Evolutionary conservation across 2,888 invertebrate species (phyloP).

Genomic region (Cistogaster globosa): DNA sequence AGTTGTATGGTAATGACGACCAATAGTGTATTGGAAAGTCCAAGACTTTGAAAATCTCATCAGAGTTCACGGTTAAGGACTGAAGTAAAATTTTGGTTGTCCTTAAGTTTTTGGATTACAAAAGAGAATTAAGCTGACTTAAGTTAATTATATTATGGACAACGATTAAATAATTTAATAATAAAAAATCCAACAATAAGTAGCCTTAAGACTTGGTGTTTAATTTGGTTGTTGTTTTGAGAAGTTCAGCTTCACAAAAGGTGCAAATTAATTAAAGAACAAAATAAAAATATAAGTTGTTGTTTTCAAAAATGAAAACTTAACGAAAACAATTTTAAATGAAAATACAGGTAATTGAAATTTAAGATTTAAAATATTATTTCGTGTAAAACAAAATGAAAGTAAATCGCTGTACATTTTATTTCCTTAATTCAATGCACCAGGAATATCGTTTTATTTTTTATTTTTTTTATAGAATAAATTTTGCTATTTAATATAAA

Average conservation of each 20-base stretch:
- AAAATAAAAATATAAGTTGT: neutral
- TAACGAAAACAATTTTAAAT: too few relatives aligned
- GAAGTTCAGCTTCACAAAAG: neutral
- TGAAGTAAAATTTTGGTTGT: neutral
- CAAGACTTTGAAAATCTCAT: constrained; percentile 75
- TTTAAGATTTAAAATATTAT: too few relatives aligned
- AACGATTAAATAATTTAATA: too few relatives aligned
- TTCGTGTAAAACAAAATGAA: too few relatives aligned
- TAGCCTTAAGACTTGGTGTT: too few relatives aligned
- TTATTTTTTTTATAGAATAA: neutral
- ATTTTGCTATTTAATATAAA: neutral
- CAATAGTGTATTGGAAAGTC: constrained; percentile 78
- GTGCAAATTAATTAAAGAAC: neutral
- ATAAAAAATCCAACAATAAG: too few relatives aligned
- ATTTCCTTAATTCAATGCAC: too few relatives aligned
- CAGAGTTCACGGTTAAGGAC: neutral
- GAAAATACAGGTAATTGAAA: too few relatives aligned
- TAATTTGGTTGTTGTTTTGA: neutral
- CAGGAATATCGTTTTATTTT: too few relatives aligned
- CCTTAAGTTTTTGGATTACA: neutral
- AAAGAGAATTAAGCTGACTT: neutral
- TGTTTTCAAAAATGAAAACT: neutral
- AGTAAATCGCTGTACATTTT: too few relatives aligned
- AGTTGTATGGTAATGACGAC: constrained; percentile 77
- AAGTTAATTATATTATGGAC: neutral